phyloP scores from a whole-genome alignment of 2,888 invertebrate genomes.

The Yponomeuta malinellus region DNA sequence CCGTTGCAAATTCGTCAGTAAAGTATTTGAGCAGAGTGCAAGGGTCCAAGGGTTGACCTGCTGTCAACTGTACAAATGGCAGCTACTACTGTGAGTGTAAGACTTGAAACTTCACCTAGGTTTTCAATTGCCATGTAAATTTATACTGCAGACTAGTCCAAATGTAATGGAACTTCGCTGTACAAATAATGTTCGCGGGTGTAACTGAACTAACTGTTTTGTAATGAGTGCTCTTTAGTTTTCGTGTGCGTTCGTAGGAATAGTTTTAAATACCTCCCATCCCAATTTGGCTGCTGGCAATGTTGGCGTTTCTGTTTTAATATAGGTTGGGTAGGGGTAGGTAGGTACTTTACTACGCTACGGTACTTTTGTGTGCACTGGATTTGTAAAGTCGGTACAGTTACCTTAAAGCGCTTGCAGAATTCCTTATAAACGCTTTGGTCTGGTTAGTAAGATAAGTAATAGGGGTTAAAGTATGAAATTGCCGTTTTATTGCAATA shows the following conservation, averaged over 20 bases:
- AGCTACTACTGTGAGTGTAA: neutral
- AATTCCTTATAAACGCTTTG: neutral
- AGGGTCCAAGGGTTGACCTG: too few species aligned
- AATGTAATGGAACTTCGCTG: conserved; percentile 31
- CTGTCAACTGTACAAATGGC: neutral
- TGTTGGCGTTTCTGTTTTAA: neutral
- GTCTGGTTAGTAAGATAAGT: neutral
- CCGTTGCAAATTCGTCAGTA: too few species aligned
- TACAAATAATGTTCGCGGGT: conserved; percentile 26
- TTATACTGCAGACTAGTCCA: conserved; percentile 34
- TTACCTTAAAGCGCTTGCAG: neutral
- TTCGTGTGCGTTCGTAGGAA: conserved; percentile 15
- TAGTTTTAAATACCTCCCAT: conserved; percentile 13
- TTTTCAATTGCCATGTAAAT: conserved; percentile 40
- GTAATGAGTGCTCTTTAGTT: conserved; percentile 28
- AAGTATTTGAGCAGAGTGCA: too few species aligned
- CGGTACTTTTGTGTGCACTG: neutral
- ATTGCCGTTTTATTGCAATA: too few species aligned
- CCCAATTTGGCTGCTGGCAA: neutral
- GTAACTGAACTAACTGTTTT: conserved; percentile 24
- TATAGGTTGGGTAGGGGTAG: neutral
- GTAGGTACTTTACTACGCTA: neutral
- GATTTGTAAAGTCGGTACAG: neutral
- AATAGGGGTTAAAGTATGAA: too few species aligned
- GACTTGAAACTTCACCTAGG: conserved; percentile 15